Evolutionary conservation across 2,888 invertebrate genomes (phyloP).

Genomic region (Drosophila mimica): DNA sequence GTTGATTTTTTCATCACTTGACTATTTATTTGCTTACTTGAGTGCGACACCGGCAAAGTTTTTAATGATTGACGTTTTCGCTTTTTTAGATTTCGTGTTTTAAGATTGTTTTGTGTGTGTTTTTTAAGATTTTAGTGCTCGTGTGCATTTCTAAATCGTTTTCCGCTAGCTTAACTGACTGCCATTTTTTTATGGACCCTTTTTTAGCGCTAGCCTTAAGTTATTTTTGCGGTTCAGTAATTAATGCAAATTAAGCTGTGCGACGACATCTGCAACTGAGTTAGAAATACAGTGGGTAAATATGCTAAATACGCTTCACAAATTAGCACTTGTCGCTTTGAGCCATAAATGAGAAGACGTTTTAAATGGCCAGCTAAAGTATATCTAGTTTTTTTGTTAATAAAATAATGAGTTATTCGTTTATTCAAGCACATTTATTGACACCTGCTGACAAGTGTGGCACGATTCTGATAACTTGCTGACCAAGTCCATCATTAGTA

Average conservation of each 20-base stretch:
- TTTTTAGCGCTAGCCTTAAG: constrained; percentile 20
- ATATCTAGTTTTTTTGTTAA: not conserved
- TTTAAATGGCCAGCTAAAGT: not conserved
- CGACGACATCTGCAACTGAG: constrained; percentile 33
- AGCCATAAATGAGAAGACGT: constrained; percentile 17
- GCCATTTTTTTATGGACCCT: constrained; percentile 1
- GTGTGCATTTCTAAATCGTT: constrained; percentile 20
- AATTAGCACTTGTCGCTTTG: constrained; percentile 22
- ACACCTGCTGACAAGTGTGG: constrained; percentile 59
- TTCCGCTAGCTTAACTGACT: constrained; percentile 18
- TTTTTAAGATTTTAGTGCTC: constrained; percentile 11
- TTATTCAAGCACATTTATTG: constrained; percentile 31
- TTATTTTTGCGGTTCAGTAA: constrained; percentile 17
- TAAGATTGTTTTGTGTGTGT: constrained; percentile 16
- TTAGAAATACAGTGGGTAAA: constrained; percentile 15
- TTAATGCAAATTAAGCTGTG: constrained; percentile 52
- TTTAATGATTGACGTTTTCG: constrained; percentile 45
- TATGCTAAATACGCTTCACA: constrained; percentile 25
- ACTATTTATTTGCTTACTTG: constrained; percentile 24
- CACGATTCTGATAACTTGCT: constrained; percentile 34
- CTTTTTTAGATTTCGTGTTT: constrained; percentile 28
- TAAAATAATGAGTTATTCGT: constrained; percentile 24
- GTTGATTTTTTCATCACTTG: constrained; percentile 10
- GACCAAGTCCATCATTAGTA: constrained; percentile 30
- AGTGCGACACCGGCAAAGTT: constrained; percentile 43